A percentile compares a stretch with the other conserved stretches of the same genome.
Evolutionary conservation across 2,113 vertebrate species (phyloP).

Genomic region (Clupea harengus): DNA sequence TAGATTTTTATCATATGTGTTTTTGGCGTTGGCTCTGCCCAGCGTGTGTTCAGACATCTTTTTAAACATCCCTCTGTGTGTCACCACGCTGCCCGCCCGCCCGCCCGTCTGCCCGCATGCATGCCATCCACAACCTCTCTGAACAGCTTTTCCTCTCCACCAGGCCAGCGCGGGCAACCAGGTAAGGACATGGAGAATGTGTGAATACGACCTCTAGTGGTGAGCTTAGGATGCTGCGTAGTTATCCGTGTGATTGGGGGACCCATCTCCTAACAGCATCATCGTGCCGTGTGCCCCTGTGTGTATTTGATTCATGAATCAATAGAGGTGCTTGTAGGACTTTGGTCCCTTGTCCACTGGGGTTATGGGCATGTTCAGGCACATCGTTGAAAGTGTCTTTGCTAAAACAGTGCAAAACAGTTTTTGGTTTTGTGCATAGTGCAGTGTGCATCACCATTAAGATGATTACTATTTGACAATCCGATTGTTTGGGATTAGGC

Average conservation of each 20-base stretch:
- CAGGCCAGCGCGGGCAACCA: not conserved
- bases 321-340: too few relatives aligned
- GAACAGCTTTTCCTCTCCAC: not conserved
- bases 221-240: not conserved
- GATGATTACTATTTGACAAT: not conserved
- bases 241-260: not conserved
- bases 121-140: slow-evolving; percentile 10
- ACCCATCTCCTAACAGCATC: not conserved
- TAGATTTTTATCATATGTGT: not conserved
- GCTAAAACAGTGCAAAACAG: too few relatives aligned
- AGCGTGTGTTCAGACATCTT: not conserved
- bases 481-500: not conserved
- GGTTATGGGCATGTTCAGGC: not conserved
- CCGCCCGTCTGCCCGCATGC: not conserved
- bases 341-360: not conserved
- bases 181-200: not conserved
- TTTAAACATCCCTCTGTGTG: slow-evolving; percentile 28
- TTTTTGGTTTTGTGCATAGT: not conserved
- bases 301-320: too few relatives aligned
- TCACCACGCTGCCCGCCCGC: not conserved
- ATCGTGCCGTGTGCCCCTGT: not conserved
- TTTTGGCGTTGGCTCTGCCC: not conserved
- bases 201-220: not conserved
- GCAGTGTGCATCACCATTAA: not conserved
- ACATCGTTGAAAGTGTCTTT: not conserved